A percentile compares a stretch with the other conserved stretches of the same genome.
Evolutionary conservation across 1,140 invertebrate species (phyloP).

Genomic region (Saccostrea cuccullata): DNA sequence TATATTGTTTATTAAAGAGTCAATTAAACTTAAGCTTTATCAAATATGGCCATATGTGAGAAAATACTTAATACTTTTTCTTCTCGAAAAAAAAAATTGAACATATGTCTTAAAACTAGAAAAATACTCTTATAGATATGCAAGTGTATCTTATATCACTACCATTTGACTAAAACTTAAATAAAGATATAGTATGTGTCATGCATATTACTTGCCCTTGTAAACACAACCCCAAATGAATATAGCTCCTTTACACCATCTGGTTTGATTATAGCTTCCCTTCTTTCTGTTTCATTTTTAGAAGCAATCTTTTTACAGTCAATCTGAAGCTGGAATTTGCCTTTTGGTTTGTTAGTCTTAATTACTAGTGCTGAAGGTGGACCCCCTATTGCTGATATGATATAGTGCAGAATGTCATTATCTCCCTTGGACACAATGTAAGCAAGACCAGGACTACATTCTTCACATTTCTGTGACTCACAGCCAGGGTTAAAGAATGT

Average conservation of each 20-base stretch:
- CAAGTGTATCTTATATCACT: too few relatives aligned
- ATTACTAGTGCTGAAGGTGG: conserved; percentile 59
- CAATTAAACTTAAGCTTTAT: too few relatives aligned
- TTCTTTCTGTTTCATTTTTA: conserved; percentile 32
- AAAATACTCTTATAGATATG: too few relatives aligned
- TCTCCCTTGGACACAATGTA: conserved; percentile 60
- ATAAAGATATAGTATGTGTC: too few relatives aligned
- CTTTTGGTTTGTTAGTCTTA: conserved; percentile 43
- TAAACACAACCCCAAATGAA: conserved; percentile 64
- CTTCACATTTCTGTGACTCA: background rate
- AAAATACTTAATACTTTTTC: too few relatives aligned
- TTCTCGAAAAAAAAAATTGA: too few relatives aligned
- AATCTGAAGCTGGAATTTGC: conserved; percentile 40
- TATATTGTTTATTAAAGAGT: too few relatives aligned
- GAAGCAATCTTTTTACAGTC: conserved; percentile 36
- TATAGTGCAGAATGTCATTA: conserved; percentile 62
- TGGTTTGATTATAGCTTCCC: conserved; percentile 48
- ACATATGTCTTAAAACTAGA: too few relatives aligned
- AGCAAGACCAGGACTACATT: conserved; percentile 57
- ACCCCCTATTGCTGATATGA: conserved; percentile 59
- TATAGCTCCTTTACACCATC: conserved; percentile 48
- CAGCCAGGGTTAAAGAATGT: conserved; percentile 42
- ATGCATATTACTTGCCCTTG: conserved; percentile 57
- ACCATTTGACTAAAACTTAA: too few relatives aligned
- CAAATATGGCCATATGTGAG: too few relatives aligned